These are phyloP conservation scores for Pimephales promelas DNA, from an alignment of 2,113 vertebrate genomes.

Conservation along the genomic window DNA sequence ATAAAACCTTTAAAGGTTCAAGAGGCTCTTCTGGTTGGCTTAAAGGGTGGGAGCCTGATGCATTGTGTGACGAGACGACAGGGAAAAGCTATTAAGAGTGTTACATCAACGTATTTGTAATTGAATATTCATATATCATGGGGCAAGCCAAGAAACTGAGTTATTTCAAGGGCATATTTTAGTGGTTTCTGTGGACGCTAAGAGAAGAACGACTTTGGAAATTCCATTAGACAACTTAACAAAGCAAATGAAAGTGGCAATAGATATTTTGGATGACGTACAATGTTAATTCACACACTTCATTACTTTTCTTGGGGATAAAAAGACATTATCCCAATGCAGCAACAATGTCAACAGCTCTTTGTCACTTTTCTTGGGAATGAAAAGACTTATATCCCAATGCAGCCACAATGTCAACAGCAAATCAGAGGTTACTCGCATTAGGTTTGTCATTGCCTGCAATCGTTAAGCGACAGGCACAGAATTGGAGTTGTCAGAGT, in stretches of 20 bases:
- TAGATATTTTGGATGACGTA: background rate
- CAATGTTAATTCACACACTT: background rate
- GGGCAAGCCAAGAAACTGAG: background rate
- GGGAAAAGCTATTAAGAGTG: background rate
- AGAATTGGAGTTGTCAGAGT: constrained; percentile 50
- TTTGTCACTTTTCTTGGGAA: background rate
- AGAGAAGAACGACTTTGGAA: background rate
- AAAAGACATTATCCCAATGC: constrained; percentile 12
- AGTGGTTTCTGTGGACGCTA: background rate
- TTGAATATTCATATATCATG: background rate
- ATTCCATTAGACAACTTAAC: background rate
- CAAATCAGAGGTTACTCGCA: constrained; percentile 39
- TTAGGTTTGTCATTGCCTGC: constrained; percentile 37
- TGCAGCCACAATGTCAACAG: constrained; percentile 43
- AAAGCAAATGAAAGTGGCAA: background rate
- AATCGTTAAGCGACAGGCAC: constrained; percentile 39
- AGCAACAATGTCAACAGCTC: constrained; percentile 42
- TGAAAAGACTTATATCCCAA: constrained; percentile 24
- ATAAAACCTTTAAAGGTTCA: background rate
- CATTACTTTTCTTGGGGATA: background rate
- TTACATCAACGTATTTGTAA: background rate
- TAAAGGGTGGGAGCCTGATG: background rate
- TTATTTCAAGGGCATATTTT: background rate
- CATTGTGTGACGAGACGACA: background rate
- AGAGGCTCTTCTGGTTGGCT: background rate